phyloP scores from a whole-genome alignment of 2,888 invertebrate genomes.

The Parnassius glacialis region DNA sequence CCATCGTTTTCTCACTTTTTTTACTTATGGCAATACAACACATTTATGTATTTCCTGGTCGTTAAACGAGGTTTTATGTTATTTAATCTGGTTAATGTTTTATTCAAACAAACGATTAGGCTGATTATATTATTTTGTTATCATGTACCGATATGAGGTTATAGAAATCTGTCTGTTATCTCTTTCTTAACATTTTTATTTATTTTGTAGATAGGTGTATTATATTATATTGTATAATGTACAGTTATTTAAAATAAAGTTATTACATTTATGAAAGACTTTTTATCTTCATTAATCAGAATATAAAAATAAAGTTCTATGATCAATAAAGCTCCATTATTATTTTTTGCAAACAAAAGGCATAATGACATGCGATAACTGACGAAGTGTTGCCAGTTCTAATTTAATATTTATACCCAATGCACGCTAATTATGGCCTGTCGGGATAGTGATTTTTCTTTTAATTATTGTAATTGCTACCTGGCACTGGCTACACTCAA shows the following conservation, averaged over 20 bases:
- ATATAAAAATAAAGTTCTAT: too few species aligned
- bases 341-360: slow-evolving; percentile 9
- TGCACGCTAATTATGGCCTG: slow-evolving; percentile 46
- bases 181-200: too few species aligned
- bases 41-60: slow-evolving; percentile 18
- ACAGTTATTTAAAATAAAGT: too few species aligned
- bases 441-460: slow-evolving; percentile 46
- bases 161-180: neutral
- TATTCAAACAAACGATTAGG: slow-evolving; percentile 18
- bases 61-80: slow-evolving; percentile 18
- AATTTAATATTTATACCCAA: slow-evolving; percentile 48
- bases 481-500: slow-evolving; percentile 36
- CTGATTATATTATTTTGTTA: slow-evolving; percentile 13
- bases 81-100: slow-evolving; percentile 22
- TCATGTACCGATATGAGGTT: neutral
- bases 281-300: too few species aligned
- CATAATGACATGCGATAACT: slow-evolving; percentile 12
- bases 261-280: too few species aligned
- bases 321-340: neutral
- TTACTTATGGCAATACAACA: slow-evolving; percentile 31
- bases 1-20: slow-evolving; percentile 45
- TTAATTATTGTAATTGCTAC: slow-evolving; percentile 51
- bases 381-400: slow-evolving; percentile 28
- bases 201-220: too few species aligned
- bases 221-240: too few species aligned